Evolutionary conservation across 2,888 invertebrate species (phyloP).

Genomic region (Plagodis pulveraria): DNA sequence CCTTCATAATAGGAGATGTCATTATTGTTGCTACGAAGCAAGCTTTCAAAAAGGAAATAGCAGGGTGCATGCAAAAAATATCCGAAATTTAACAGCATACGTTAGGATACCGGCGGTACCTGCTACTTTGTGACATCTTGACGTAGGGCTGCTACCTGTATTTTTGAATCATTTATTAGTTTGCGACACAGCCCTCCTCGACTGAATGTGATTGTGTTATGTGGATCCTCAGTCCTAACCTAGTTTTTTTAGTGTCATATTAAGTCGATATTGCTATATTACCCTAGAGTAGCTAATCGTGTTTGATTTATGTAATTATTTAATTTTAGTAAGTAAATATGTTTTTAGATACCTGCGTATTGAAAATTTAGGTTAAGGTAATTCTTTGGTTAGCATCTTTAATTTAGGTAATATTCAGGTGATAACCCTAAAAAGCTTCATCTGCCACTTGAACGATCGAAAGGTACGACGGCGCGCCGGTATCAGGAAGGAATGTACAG

Average conservation of each 20-base stretch:
- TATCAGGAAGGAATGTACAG: slow-evolving; percentile 85
- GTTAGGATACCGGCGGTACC: slow-evolving; percentile 74
- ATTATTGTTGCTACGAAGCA: slow-evolving; percentile 51
- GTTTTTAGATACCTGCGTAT: no score
- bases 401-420: slow-evolving; percentile 52
- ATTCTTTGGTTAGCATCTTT: slow-evolving; percentile 7
- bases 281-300: neutral
- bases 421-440: slow-evolving; percentile 83
- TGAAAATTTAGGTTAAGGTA: no score
- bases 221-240: neutral
- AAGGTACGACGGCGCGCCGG: slow-evolving; percentile 82
- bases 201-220: slow-evolving; percentile 11
- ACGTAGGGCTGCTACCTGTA: slow-evolving; percentile 67
- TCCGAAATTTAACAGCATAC: slow-evolving; percentile 74
- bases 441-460: slow-evolving; percentile 85
- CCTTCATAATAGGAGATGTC: slow-evolving; percentile 59
- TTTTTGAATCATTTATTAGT: slow-evolving; percentile 49
- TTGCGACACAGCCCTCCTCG: slow-evolving; percentile 29
- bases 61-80: slow-evolving; percentile 69
- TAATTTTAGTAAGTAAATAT: neutral
- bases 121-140: slow-evolving; percentile 82
- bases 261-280: slow-evolving; percentile 6
- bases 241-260: slow-evolving; percentile 2
- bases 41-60: slow-evolving; percentile 56
- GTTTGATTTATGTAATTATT: neutral